Base-by-base conservation (phyloP, 2,888 invertebrate species). In the Lepetodrilus schrolli region DNA sequence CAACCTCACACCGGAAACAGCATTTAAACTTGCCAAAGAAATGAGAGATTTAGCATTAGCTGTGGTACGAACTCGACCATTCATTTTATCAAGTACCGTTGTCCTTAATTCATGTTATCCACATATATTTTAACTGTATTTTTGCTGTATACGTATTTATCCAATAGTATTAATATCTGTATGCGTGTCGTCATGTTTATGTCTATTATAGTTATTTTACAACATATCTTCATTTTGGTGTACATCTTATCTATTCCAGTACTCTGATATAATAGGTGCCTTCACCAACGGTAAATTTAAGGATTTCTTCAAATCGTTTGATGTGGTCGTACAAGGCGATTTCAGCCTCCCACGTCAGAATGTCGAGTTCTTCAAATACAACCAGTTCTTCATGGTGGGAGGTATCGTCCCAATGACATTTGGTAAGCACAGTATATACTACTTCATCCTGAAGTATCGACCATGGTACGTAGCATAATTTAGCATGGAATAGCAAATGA, bases 321-420 rank as follows among this genome's bases (percentile, higher is more conserved):
- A 85, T 66, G 37, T 85, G n/a, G 75, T 79, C 20, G 58, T 85
- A 4, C 75, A 65, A 17, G 85, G 85, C 21, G 73, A 76, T 20
- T 85, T 83, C 66, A 74, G 73, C 23, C 76, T 82, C 10, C 83
- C 84, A 0, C 65, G 76, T 36, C 72, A 75, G 34, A 69, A 74
- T 23, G 66, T 78, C 2, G 69, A 51, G n/a, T 78, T 85, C n/a
- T 83, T 84, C 65, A 34, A 58, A 2, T 75, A 74, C 23, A 20
- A 47, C 0, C 43, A 78, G 4, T 65, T 51, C 21, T 82, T 84
- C 69, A 47, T 80, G 0, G 70, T 85, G 7, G 85, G 84, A n/a
- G 85, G 85, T 17, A 36, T 85, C 10, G 73, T 85, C 1, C 78
- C 79, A 0, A 71, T 84, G 70, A 77, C 70, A 1, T 81, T 85